Base-by-base conservation (phyloP, 2,113 vertebrate genomes). In the Chaetorhynchus papuensis region DNA sequence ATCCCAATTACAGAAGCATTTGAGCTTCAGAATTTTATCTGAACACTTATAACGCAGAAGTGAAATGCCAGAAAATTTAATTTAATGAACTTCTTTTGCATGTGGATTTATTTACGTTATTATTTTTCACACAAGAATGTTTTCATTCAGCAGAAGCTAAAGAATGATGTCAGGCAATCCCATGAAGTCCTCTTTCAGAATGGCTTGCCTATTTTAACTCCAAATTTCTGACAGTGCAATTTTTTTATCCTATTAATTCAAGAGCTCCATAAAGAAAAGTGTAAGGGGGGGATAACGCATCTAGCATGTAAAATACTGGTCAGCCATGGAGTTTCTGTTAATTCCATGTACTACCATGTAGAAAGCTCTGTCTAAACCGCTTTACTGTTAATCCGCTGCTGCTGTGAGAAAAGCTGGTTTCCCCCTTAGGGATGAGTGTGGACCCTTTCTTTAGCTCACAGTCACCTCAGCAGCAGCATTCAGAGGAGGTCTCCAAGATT, bases 321-420 rank as follows among this genome's bases (percentile, higher is more conserved):
- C 85, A 68, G 13, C 27, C 30, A 27, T 3, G 0, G 37, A 0
- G 0, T 47, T 63, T 77, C 6, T 83, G 64, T 45, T 80, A 86
- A 90, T 90, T 74, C 59, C 47, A 10, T 54, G 35, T 63, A 50
- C 27, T 66, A 42, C 13, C 3, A 18, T 31, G 68, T 72, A 50
- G 57, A 61, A 93, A 92, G 23, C 41, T 41, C 33, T 9, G 8
- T 47, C 50, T 80, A 59, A 92, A 64, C 9, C 0, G 1, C 66
- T 93, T 86, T 49, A 23, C 26, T 49, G 26, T 83, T 64, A 81
- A 84, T 80, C 45, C 33, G 4, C 11, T 26, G 30, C 28, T 92
- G 50, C 63, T 88, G 22, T 28, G 63, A 94, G 60, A 66, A 83
- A 30, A 91, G 30, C 47, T 50, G 30, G 13, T 59, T 70, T 70